phyloP scores from a whole-genome alignment of 2,888 invertebrate species.

The Dexiosoma caninum region DNA sequence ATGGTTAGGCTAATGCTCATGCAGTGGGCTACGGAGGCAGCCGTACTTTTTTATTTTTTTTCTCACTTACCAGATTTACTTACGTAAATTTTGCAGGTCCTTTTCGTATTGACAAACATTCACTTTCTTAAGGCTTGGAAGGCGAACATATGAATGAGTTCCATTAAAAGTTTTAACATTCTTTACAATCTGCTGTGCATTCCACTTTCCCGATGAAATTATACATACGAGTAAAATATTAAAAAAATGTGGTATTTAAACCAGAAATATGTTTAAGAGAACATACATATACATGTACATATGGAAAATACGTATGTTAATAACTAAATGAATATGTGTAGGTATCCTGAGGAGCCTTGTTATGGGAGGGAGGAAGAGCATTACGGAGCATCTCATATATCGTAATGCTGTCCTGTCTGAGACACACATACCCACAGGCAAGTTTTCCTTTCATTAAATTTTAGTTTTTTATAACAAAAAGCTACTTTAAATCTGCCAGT shows the following conservation, averaged over 20 bases:
- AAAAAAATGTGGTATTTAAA: slow-evolving; percentile 15
- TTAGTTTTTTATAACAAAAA: not conserved
- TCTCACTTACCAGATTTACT: too few species aligned
- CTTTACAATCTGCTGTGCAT: slow-evolving; percentile 41
- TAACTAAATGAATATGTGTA: not conserved
- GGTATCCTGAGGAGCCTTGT: not conserved
- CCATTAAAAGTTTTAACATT: slow-evolving; percentile 42
- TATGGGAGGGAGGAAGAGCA: slow-evolving; percentile 15
- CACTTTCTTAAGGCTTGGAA: too few species aligned
- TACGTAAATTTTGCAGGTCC: too few species aligned
- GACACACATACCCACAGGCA: slow-evolving; percentile 21
- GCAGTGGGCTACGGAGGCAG: too few species aligned
- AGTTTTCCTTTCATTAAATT: not conserved
- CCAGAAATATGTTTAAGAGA: slow-evolving; percentile 4
- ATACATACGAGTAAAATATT: too few species aligned
- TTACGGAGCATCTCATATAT: slow-evolving; percentile 37
- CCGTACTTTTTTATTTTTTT: not conserved
- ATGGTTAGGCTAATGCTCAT: too few species aligned
- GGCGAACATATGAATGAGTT: slow-evolving; percentile 5
- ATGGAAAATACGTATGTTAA: not conserved
- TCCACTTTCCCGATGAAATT: slow-evolving; percentile 12
- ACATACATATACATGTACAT: not conserved
- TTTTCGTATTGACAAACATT: too few species aligned
- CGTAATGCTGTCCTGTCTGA: slow-evolving; percentile 51
- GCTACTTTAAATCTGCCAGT: not conserved